These are phyloP conservation scores for Ptychodera flava DNA, from an alignment of 35 echinoderm and acorn worm species.

Conservation along the genomic window DNA sequence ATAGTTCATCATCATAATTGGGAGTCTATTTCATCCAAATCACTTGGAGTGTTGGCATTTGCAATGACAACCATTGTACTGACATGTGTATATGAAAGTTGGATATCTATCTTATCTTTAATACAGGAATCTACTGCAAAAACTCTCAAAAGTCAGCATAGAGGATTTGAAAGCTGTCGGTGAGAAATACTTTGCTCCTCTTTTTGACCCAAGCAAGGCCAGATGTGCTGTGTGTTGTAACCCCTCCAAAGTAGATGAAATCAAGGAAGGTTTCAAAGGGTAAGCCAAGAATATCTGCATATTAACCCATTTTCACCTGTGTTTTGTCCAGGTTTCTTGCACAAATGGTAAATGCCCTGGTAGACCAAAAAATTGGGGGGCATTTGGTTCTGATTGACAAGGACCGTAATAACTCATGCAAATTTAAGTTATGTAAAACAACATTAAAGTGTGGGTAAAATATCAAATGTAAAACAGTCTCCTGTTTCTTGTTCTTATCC, in stretches of 20 bases:
- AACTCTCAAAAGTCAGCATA: slow-evolving; percentile 60
- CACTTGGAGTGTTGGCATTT: too few species aligned
- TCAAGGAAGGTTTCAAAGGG: slow-evolving; percentile 73
- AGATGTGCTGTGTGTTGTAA: slow-evolving; percentile 92
- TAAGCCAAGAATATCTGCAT: slow-evolving; percentile 31
- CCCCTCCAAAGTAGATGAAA: slow-evolving; percentile 77
- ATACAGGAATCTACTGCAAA: slow-evolving; percentile 59
- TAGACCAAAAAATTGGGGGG: neutral
- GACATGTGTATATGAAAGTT: too few species aligned
- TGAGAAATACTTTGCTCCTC: slow-evolving; percentile 60
- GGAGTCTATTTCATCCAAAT: too few species aligned
- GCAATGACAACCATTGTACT: too few species aligned
- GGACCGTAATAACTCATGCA: neutral
- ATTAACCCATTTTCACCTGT: neutral
- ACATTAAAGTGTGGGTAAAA: neutral
- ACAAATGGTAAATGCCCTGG: neutral
- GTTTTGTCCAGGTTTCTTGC: neutral
- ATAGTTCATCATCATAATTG: too few species aligned
- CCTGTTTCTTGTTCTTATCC: too few species aligned
- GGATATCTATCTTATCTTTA: too few species aligned
- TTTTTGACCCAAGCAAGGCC: slow-evolving; percentile 52
- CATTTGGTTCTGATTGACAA: neutral
- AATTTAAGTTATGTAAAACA: neutral
- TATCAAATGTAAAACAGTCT: neutral
- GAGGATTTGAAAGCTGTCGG: slow-evolving; percentile 69